Evolutionary conservation across 64 coral and sea anemone genomes (phyloP).

Genomic region (Stichodactyla mertensii): DNA sequence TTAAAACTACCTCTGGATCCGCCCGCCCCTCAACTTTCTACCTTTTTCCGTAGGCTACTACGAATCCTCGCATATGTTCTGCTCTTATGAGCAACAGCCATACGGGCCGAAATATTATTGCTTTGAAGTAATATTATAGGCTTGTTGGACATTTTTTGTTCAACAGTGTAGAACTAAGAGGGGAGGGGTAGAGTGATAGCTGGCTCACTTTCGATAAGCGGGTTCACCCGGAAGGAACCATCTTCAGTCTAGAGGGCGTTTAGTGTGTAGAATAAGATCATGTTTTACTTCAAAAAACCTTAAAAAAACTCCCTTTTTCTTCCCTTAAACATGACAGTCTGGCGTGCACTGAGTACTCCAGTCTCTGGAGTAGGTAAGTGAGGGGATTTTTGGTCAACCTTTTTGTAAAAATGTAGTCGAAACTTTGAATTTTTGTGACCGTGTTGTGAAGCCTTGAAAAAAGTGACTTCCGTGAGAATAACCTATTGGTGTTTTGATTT

Average conservation of each 20-base stretch:
- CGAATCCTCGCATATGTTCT: too few relatives aligned
- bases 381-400: background rate
- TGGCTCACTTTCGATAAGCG: constrained; percentile 14
- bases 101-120: too few relatives aligned
- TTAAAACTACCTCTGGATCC: too few relatives aligned
- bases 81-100: too few relatives aligned
- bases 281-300: background rate
- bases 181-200: constrained; percentile 1
- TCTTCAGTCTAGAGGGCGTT: background rate
- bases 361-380: constrained; percentile 44
- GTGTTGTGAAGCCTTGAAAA: background rate
- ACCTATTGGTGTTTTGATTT: constrained; percentile 16
- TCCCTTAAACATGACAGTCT: constrained; percentile 31
- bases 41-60: too few relatives aligned
- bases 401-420: background rate
- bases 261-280: background rate
- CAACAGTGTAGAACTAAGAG: background rate
- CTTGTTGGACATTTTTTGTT: background rate
- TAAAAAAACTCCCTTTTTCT: background rate
- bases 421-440: background rate
- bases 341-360: constrained; percentile 41
- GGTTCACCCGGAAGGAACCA: constrained; percentile 33
- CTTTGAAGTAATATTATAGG: too few relatives aligned
- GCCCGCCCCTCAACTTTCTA: too few relatives aligned
- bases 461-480: background rate